Percentiles rank a stretch among this genome's conserved stretches.
Evolutionary conservation across 2,113 vertebrate genomes (phyloP).

Genomic region (Ceuthmochares aereus): DNA sequence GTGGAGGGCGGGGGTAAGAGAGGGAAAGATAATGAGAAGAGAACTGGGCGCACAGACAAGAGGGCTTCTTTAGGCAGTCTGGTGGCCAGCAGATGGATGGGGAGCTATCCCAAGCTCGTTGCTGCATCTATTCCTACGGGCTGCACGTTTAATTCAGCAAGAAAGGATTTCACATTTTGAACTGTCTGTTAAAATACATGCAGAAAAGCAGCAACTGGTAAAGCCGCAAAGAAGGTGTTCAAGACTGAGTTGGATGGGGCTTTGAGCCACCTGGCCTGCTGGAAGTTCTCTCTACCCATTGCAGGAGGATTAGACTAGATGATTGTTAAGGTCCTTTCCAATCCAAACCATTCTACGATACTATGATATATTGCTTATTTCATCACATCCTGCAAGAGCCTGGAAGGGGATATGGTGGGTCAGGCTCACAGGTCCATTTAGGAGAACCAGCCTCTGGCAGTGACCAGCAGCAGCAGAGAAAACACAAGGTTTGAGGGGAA

Average conservation of each 20-base stretch:
- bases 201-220: background rate
- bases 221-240: background rate
- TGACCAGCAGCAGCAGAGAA: background rate
- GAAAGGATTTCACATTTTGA: background rate
- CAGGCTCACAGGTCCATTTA: background rate
- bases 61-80: background rate
- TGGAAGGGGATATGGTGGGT: background rate
- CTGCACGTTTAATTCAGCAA: background rate
- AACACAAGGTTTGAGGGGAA: background rate
- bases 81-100: background rate
- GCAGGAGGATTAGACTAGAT: too few relatives aligned
- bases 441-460: background rate
- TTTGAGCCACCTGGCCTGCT: too few relatives aligned
- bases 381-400: background rate
- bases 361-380: background rate
- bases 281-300: too few relatives aligned
- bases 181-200: background rate
- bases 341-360: too few relatives aligned
- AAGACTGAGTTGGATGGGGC: too few relatives aligned
- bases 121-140: background rate
- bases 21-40: background rate
- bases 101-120: background rate
- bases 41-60: accelerated
- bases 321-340: too few relatives aligned
- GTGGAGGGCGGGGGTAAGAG: accelerated